Conservation (phyloP, 2,888 invertebrate genomes). For the Drosophila recens region DNA sequence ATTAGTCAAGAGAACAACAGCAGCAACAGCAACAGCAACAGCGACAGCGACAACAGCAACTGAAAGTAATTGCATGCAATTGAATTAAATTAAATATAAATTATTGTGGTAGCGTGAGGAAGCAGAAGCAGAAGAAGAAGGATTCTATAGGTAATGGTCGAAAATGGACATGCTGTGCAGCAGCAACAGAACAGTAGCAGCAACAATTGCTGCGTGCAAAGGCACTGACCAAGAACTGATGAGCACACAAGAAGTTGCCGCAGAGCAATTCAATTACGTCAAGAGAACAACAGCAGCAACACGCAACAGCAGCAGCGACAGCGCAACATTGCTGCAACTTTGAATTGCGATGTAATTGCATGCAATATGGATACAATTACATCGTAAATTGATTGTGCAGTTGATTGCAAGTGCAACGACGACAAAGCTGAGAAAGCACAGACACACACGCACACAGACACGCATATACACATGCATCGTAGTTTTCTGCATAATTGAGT, state of each 20-base stretch:
- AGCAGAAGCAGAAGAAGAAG: background rate
- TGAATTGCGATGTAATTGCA: too few species aligned
- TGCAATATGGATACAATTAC: too few species aligned
- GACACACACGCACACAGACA: too few species aligned
- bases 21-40: conserved; percentile 30
- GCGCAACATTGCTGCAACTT: conserved; percentile 42
- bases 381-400: too few species aligned
- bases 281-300: conserved; percentile 9
- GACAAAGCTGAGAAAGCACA: too few species aligned
- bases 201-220: conserved; percentile 20
- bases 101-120: conserved; percentile 22
- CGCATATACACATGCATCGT: too few species aligned
- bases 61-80: conserved; percentile 28
- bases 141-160: conserved; percentile 47
- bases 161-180: conserved; percentile 59
- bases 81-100: conserved; percentile 34
- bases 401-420: too few species aligned
- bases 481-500: too few species aligned
- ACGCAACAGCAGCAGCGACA: conserved; percentile 24
- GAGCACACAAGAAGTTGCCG: too few species aligned
- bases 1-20: conserved; percentile 32
- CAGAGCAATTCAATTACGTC: too few species aligned
- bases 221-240: too few species aligned
- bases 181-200: conserved; percentile 31
- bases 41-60: conserved; percentile 16